Percentiles rank a stretch among this genome's conserved stretches.
Evolutionary conservation across 92 coral and sea anemone species (phyloP).

Genomic region (Palythoa heliodiscus): DNA sequence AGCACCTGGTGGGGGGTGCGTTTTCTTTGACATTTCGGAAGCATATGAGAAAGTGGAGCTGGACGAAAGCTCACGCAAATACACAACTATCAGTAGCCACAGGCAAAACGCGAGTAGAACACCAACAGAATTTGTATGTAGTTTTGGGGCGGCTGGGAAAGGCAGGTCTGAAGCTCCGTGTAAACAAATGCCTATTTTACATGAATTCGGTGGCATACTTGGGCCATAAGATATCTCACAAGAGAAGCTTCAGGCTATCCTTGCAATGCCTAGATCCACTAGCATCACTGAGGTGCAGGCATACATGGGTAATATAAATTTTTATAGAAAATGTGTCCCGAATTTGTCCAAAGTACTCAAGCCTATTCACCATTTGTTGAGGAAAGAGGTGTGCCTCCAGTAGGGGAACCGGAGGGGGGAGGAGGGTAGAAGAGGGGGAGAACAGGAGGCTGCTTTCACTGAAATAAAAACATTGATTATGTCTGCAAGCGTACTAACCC

Average conservation of each 20-base stretch:
- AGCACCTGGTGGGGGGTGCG: no score
- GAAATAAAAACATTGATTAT: neutral
- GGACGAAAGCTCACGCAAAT: no score
- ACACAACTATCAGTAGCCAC: no score
- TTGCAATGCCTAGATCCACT: slow-evolving; percentile 19
- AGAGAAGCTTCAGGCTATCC: slow-evolving; percentile 36
- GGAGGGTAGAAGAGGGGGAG: no score
- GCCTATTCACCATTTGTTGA: slow-evolving; percentile 25
- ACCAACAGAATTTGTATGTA: neutral
- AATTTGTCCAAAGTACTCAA: slow-evolving; percentile 32
- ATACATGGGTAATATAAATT: slow-evolving; percentile 33
- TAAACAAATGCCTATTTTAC: slow-evolving; percentile 17
- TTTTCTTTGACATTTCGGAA: no score
- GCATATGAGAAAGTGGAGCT: no score
- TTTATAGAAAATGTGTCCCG: slow-evolving; percentile 15
- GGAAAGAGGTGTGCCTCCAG: slow-evolving; percentile 34
- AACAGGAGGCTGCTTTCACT: slow-evolving; percentile 32
- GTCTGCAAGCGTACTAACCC: neutral
- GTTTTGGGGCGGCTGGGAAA: slow-evolving; percentile 7
- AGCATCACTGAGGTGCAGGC: slow-evolving; percentile 28
- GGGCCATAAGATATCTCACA: slow-evolving; percentile 8
- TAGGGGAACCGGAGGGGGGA: slow-evolving; percentile 30
- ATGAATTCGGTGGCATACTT: neutral
- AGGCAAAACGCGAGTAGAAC: no score
- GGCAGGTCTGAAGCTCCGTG: slow-evolving; percentile 20